These are phyloP conservation scores for Drosophila serrata DNA, from an alignment of 1,140 invertebrate species.

Conservation along the genomic window DNA sequence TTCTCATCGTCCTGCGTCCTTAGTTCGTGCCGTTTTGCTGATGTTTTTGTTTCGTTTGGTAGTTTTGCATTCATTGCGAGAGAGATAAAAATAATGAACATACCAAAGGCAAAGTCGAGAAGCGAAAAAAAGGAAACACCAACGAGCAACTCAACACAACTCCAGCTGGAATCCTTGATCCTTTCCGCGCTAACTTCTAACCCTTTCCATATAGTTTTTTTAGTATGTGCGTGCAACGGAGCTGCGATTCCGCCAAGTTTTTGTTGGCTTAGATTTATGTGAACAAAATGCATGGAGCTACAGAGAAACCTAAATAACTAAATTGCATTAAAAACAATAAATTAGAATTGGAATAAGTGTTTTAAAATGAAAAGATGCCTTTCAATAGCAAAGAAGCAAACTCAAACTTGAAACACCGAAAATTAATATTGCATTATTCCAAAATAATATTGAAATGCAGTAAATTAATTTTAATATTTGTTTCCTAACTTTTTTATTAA, in stretches of 20 bases:
- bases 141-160: slow-evolving; percentile 65
- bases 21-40: slow-evolving; percentile 37
- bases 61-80: slow-evolving; percentile 81
- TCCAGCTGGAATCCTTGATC: slow-evolving; percentile 35
- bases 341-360: background rate
- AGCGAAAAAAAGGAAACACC: slow-evolving; percentile 50
- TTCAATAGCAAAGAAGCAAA: background rate
- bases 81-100: slow-evolving; percentile 84
- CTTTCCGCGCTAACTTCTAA: slow-evolving; percentile 3
- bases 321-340: background rate
- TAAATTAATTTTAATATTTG: background rate
- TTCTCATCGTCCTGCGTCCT: slow-evolving; percentile 7
- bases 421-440: background rate
- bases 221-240: slow-evolving; percentile 72
- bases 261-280: slow-evolving; percentile 77
- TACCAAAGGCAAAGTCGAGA: slow-evolving; percentile 79
- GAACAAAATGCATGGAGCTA: slow-evolving; percentile 39
- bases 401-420: background rate
- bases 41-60: slow-evolving; percentile 75
- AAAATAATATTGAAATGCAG: background rate
- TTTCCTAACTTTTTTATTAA: background rate
- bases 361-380: too few relatives aligned
- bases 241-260: slow-evolving; percentile 76
- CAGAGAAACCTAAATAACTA: slow-evolving; percentile 3
- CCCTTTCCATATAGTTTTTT: slow-evolving; percentile 3